phyloP scores from a whole-genome alignment of 2,888 invertebrate species.

The Drosophila fulvimacula region DNA sequence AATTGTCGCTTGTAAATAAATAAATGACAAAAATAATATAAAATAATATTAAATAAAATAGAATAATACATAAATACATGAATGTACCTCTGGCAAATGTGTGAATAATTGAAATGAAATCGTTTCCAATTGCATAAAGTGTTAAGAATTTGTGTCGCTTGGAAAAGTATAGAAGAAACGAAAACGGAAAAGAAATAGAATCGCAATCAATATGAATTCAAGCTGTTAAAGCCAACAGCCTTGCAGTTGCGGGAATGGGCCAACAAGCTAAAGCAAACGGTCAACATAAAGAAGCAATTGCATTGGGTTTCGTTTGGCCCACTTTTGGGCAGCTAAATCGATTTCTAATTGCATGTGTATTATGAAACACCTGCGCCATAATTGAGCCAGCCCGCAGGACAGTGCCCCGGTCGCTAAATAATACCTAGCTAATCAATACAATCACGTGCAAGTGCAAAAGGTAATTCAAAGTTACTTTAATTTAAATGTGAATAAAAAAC shows the following conservation, averaged over 20 bases:
- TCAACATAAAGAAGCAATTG: conserved; percentile 43
- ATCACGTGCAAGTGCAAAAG: conserved; percentile 30
- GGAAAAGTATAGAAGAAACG: conserved; percentile 4
- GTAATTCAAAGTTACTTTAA: conserved; percentile 36
- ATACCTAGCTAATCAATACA: conserved; percentile 21
- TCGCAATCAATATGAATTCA: conserved; percentile 49
- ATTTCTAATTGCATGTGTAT: conserved; percentile 58
- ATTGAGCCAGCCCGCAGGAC: conserved; percentile 36
- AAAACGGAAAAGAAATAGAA: background rate
- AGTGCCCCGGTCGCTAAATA: conserved; percentile 14
- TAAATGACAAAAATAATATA: conserved; percentile 17
- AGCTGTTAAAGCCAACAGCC: conserved; percentile 36
- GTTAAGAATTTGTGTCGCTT: conserved; percentile 10
- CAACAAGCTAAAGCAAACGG: conserved; percentile 27
- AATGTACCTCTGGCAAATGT: background rate
- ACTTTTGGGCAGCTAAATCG: conserved; percentile 59
- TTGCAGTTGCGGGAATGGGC: conserved; percentile 23
- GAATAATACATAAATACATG: conserved; percentile 1
- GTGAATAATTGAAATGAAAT: conserved; percentile 15
- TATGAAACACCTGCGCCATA: conserved; percentile 69
- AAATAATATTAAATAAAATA: conserved; percentile 5
- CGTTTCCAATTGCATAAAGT: conserved; percentile 6
- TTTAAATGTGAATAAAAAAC: conserved; percentile 1
- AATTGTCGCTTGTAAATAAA: conserved; percentile 25
- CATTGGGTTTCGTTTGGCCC: conserved; percentile 48